phyloP scores from a whole-genome alignment of 1,140 invertebrate species.

The Apis laboriosa region DNA sequence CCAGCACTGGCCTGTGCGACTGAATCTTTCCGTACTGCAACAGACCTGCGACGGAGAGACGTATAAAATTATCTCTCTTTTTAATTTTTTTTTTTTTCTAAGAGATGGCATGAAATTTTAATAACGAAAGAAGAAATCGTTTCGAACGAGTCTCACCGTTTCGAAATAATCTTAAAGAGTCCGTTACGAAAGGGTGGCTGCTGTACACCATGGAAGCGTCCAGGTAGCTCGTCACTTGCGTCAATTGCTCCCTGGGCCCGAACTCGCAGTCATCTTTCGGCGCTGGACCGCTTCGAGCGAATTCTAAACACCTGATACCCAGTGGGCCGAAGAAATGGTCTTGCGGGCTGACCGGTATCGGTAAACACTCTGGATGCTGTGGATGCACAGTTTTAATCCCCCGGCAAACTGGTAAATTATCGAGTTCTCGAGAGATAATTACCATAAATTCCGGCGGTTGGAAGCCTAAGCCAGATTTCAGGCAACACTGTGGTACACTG shows the following conservation, averaged over 20 bases:
- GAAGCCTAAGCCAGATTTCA: conserved; percentile 83
- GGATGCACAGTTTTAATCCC: conserved; percentile 6
- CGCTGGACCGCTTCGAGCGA: conserved; percentile 87
- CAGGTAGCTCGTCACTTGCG: conserved; percentile 93
- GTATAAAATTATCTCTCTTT: background rate
- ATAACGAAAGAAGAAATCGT: background rate
- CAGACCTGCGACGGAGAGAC: conserved; percentile 78
- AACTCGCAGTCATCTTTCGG: conserved; percentile 86
- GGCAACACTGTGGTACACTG: conserved; percentile 90
- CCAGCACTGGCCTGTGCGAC: conserved; percentile 81
- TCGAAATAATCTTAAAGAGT: conserved; percentile 87
- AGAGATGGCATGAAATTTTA: background rate
- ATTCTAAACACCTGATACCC: conserved; percentile 88
- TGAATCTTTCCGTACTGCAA: conserved; percentile 86
- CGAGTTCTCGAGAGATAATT: conserved; percentile 52
- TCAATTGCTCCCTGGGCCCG: conserved; percentile 88
- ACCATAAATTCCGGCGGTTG: conserved; percentile 85
- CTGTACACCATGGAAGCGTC: conserved; percentile 97
- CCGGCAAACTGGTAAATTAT: background rate
- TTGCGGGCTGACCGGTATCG: conserved; percentile 86
- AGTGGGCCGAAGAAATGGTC: conserved; percentile 88
- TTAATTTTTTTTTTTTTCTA: too few species aligned
- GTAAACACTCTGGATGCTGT: conserved; percentile 91
- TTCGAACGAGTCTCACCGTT: conserved; percentile 80
- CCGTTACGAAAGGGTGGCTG: conserved; percentile 89